Evolutionary conservation across 2,113 vertebrate genomes (phyloP), one percentile per base, ranked within the genome.

Genomic region (Craseonycteris thonglongyai): DNA sequence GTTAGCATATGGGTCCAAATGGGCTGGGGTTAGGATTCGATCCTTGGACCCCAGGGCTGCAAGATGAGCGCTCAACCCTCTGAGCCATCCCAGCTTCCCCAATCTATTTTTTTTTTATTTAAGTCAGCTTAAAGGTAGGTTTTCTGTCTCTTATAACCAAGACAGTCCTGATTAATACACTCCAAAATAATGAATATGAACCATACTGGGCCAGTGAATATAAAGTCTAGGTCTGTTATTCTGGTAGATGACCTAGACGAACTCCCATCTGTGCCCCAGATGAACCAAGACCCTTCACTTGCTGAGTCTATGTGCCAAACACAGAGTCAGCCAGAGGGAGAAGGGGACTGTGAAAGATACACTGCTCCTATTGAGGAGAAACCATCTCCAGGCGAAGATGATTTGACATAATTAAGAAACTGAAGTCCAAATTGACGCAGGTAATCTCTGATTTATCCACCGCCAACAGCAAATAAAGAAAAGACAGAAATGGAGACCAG

Each of bases 381-480:
- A 93, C 65, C 21, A 87, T 92, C 58, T 86, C 63, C 69, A 91
- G 68, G 12, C 72, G 88, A 76, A 95, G 68, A 93, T 90, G 14
- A 33, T 69, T 61, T 88, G 78, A 86, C 65, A 83, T 66, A 93
- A 80, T 81, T 92, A 94, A 84, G 82, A 93, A 94, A 61, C n/a
- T 85, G 42, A 95, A 93, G 78, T 95, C 51, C 40, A 47, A 93
- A 88, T 16, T 69, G 63, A 84, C 6, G 40, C 58, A 86, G 82
- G 65, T 65, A 89, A 87, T 79, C 69, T 87, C 90, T 89, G 78
- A 66, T 90, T 95, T 78, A 89, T 89, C 89, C 85, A 92, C 26
- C 79, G 92, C 68, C 85, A 94, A 84, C 19, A 91, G 69, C 56
- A 95, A 97, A 96, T 71, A 93, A 94, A 88, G 51, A 90, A 56